Conservation (phyloP, 2,888 invertebrate species). For the Maniola hyperantus region DNA sequence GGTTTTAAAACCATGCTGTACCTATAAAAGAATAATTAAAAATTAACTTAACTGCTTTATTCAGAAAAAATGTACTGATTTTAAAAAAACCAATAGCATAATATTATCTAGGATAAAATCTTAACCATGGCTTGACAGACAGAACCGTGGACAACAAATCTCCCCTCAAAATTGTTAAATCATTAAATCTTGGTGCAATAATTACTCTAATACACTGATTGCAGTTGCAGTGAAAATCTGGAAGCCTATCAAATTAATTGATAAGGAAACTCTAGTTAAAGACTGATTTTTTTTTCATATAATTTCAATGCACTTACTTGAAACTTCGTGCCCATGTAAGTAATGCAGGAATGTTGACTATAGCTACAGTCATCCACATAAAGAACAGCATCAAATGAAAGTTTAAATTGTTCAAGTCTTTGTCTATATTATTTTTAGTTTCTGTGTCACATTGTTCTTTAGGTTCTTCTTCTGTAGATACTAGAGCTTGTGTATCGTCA, state of each 20-base stretch:
- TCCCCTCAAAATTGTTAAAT: no score
- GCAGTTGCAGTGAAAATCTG: no score
- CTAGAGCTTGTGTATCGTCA: slow-evolving; percentile 23
- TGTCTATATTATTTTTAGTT: slow-evolving; percentile 46
- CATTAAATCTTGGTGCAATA: no score
- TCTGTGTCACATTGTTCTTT: slow-evolving; percentile 36
- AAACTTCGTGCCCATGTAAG: slow-evolving; percentile 92
- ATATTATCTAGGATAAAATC: no score
- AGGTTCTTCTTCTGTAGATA: slow-evolving; percentile 24
- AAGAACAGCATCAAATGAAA: slow-evolving; percentile 89
- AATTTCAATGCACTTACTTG: slow-evolving; percentile 79
- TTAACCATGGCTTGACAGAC: no score
- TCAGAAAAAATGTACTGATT: background rate
- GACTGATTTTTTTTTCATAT: background rate
- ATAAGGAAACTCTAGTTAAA: background rate
- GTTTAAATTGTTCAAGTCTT: slow-evolving; percentile 81
- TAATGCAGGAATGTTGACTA: slow-evolving; percentile 87
- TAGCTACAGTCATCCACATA: slow-evolving; percentile 84
- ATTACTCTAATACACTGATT: no score
- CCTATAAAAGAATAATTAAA: slow-evolving; percentile 59
- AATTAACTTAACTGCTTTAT: slow-evolving; percentile 2
- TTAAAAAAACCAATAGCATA: background rate
- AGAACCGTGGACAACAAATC: no score
- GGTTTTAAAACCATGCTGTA: slow-evolving; percentile 79
- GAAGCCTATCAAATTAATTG: no score